Evolutionary conservation across 1,140 invertebrate genomes (phyloP), one percentile per base, ranked within the genome.

Genomic region (Caerostris darwini): DNA sequence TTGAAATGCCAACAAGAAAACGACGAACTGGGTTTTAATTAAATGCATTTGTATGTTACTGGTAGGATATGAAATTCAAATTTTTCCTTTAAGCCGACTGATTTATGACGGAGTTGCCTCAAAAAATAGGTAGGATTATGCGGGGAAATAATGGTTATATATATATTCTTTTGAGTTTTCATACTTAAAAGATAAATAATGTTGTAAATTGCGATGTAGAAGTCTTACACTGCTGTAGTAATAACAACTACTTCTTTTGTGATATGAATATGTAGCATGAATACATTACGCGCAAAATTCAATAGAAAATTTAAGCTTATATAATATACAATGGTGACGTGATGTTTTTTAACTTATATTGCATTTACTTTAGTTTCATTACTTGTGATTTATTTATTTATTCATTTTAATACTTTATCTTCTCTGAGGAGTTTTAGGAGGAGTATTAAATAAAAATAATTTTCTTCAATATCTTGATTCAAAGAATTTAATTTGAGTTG

Each of bases 11-110:
- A 50, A 14, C 0, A 34, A 50, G 71, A 77, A 34, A 53, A 53
- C 34, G n/a, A n/a, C n/a, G n/a, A 53, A 77, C 71, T 77, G 71
- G 71, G 17, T 64, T 64, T 57, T 88, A 61, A 88, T 88, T 88
- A 88, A 64, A 64, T 17, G n/a, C 86, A 88, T 88, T 88, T 88
- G 50, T 88, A 88, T 88, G 86, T 57, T 19, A 64, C 58, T 67
- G 12, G 4, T 59, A 17, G 34, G 86, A 88, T 88, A 7, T 64
- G 57, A 64, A 64, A 88, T 88, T 61, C 82, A 57, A 83, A 83
- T 83, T n/a, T 14, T 58, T n/a, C 56, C n/a, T n/a, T 34, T 58
- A 83, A 83, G 82, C 6, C 56, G 7, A 57, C 54, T 58, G 82
- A 58, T 58, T 83, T n/a, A 77, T 53, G 71, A 14, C 12, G 7